Evolutionary conservation across 2,113 vertebrate species (phyloP).

Genomic region (Polypterus senegalus): DNA sequence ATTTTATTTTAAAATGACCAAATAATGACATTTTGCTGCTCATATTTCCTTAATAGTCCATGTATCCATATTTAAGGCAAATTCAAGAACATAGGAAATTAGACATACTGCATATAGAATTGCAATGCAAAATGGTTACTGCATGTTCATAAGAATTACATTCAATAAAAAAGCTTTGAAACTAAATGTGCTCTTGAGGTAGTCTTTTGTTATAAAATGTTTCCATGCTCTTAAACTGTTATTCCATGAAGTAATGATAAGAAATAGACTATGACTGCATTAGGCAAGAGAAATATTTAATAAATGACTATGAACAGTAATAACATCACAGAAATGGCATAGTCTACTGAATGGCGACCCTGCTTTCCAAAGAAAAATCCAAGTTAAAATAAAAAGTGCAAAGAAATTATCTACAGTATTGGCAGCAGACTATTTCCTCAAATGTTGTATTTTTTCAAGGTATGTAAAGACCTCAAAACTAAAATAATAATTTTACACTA

Average conservation of each 20-base stretch:
- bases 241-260: not conserved
- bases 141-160: conserved; percentile 1
- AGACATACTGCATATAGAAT: not conserved
- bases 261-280: not conserved
- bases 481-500: not conserved
- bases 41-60: not conserved
- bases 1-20: conserved; percentile 3
- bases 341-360: not conserved
- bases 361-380: not conserved
- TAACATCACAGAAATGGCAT: too few species aligned
- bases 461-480: not conserved
- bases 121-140: conserved; percentile 12
- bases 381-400: not conserved
- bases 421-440: not conserved
- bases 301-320: not conserved
- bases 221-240: not conserved
- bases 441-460: not conserved
- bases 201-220: conserved; percentile 24
- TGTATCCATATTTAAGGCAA: conserved; percentile 28
- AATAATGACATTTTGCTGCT: not conserved
- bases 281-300: not conserved
- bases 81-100: conserved; percentile 5
- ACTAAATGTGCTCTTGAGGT: conserved; percentile 35
- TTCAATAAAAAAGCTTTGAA: conserved; percentile 8
- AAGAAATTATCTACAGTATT: not conserved